Conservation (phyloP, 1,140 invertebrate genomes). For the Steinernema khuongi region DNA sequence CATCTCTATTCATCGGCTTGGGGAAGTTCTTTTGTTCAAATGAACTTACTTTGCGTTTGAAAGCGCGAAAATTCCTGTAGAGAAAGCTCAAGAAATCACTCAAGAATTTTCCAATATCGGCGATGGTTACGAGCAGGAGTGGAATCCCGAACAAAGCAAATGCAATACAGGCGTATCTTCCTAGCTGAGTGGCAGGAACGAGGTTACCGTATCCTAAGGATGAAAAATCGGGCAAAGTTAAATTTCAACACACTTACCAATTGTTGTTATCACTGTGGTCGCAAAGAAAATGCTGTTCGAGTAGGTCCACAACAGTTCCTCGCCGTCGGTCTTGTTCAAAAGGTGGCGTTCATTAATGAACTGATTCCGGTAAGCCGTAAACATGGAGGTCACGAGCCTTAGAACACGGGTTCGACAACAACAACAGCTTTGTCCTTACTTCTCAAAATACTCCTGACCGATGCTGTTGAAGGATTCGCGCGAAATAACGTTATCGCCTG, state of each 20-base stretch:
- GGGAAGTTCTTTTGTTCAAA: not conserved
- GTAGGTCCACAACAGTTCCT: slow-evolving; percentile 56
- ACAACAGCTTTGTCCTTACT: slow-evolving; percentile 28
- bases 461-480: slow-evolving; percentile 54
- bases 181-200: slow-evolving; percentile 62
- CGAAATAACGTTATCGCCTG: slow-evolving; percentile 49
- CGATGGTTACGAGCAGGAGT: slow-evolving; percentile 62
- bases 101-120: slow-evolving; percentile 62
- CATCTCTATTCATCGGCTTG: no score
- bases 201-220: slow-evolving; percentile 61
- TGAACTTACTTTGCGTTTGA: slow-evolving; percentile 41
- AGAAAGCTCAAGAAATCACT: slow-evolving; percentile 53
- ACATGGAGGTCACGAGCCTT: slow-evolving; percentile 41
- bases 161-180: slow-evolving; percentile 62
- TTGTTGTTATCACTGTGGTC: slow-evolving; percentile 59
- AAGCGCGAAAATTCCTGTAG: slow-evolving; percentile 43
- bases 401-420: not conserved
- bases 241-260: slow-evolving; percentile 35
- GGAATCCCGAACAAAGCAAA: slow-evolving; percentile 64
- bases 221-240: not conserved
- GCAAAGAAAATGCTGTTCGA: slow-evolving; percentile 57
- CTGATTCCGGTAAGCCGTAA: slow-evolving; percentile 53
- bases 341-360: slow-evolving; percentile 57
- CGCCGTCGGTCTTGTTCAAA: slow-evolving; percentile 48
- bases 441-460: slow-evolving; percentile 57